phyloP scores from a whole-genome alignment of 2,888 invertebrate genomes.

The Melinaea menophilus region DNA sequence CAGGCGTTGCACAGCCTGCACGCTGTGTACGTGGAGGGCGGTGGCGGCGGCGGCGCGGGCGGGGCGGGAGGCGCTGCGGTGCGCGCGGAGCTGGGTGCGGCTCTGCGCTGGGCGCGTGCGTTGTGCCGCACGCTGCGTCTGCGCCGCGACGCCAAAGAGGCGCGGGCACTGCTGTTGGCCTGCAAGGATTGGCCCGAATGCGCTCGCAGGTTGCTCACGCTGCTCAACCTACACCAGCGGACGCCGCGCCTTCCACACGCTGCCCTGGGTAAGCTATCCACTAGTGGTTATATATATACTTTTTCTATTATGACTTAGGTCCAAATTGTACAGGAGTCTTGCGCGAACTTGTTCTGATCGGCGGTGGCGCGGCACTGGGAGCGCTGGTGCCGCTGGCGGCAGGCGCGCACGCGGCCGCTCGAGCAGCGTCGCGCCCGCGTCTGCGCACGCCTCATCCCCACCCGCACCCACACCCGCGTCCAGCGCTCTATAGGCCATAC shows the following conservation, averaged over 20 bases:
- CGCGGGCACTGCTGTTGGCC: conserved; percentile 80
- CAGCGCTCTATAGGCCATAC: conserved; percentile 91
- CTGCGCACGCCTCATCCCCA: conserved; percentile 55
- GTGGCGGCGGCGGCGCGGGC: conserved; percentile 88
- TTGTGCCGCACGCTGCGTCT: conserved; percentile 84
- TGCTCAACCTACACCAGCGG: conserved; percentile 90
- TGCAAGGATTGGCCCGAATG: conserved; percentile 94
- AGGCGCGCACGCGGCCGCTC: conserved; percentile 83
- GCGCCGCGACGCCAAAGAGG: conserved; percentile 82
- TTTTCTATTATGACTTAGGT: not conserved
- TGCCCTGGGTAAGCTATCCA: conserved; percentile 79
- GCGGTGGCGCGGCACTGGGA: conserved; percentile 87
- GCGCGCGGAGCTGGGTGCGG: conserved; percentile 91
- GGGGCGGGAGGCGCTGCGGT: conserved; percentile 77
- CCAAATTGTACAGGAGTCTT: conserved; percentile 70
- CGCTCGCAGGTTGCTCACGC: conserved; percentile 89
- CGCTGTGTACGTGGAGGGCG: conserved; percentile 94
- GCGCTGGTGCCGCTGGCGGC: conserved; percentile 91
- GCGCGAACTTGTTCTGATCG: conserved; percentile 86
- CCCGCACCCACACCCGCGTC: conserved; percentile 82
- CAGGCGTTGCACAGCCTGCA: conserved; percentile 93
- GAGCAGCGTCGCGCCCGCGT: conserved; percentile 80
- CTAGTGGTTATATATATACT: not conserved
- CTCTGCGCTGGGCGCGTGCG: conserved; percentile 87
- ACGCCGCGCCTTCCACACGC: conserved; percentile 89